Evolutionary conservation across 2,113 vertebrate genomes (phyloP), one percentile per base, ranked within the genome.

Genomic region (Gallinago undulata): DNA sequence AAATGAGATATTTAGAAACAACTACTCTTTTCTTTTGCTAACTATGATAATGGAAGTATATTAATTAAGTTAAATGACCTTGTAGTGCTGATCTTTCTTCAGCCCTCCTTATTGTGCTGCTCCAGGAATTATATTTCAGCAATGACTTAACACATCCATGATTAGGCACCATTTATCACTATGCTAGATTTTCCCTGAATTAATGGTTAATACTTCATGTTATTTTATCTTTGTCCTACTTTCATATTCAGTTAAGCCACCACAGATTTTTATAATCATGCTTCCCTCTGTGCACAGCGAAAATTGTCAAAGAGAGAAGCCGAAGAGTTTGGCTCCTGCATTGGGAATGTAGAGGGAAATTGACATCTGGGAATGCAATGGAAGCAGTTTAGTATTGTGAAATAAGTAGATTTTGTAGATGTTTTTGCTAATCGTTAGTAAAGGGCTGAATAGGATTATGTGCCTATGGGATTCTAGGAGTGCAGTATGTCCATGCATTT

Each of bases 191-290:
- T 90, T 55, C 19, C 13, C 47, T 78, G 60, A 84, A 89, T 84
- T 79, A 76, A 84, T 92, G 28, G 59, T 73, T 92, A 73, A 68
- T 76, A 76, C 19, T 89, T 37, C 11, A 16, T 83, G 41, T 50
- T 94, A 73, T 87, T 95, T 87, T 82, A 72, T 79, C 86, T 89
- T 85, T 70, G 48, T 87, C 77, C 81, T 92, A 76, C 43, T 96
- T 96, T 64, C 9, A 22, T 70, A 72, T 45, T 75, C 60, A 45
- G 35, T 75, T 84, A 94, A 93, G 9, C 39, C 77, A 66, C 76
- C 48, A 81, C 80, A 92, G 70, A 82, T 94, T 94, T 95, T 94
- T 94, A 30, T 66, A 94, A 84, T 91, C 77, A 82, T 3, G 9
- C 13, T 1, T 87, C 84, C 21, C 30, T 70, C 62, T 91, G 28